phyloP scores from a whole-genome alignment of 2,888 invertebrate genomes.

The Heliconius aoede region DNA sequence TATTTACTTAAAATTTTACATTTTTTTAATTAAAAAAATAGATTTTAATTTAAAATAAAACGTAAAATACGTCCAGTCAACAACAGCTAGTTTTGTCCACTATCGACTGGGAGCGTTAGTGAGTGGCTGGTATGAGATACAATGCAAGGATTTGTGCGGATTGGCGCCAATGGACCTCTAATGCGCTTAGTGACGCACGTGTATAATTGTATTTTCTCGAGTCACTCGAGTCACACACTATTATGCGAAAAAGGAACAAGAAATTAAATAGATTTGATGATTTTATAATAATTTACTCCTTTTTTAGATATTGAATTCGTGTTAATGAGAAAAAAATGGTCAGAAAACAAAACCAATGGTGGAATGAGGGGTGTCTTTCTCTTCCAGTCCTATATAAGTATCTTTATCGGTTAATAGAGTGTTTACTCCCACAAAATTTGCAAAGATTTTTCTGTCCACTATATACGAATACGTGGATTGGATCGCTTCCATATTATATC shows the following conservation, averaged over 20 bases:
- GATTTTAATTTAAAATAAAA: neutral
- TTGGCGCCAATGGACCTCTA: conserved; percentile 46
- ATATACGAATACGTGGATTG: too few species aligned
- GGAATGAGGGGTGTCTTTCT: too few species aligned
- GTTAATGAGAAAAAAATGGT: too few species aligned
- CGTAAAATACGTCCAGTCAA: conserved; percentile 43
- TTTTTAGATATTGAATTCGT: too few species aligned
- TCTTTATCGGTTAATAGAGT: too few species aligned
- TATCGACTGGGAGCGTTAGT: conserved; percentile 38
- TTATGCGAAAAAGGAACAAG: conserved; percentile 23
- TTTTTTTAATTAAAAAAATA: neutral
- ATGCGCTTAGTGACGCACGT: conserved; percentile 41
- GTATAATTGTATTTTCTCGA: conserved; percentile 39
- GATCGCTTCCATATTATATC: too few species aligned
- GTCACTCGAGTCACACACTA: conserved; percentile 22
- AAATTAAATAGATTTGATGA: neutral
- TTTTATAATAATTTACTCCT: neutral
- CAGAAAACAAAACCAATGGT: neutral
- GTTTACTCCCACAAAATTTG: too few species aligned
- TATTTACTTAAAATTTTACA: neutral
- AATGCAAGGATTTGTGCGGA: conserved; percentile 47
- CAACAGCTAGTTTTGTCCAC: conserved; percentile 41
- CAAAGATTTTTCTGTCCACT: too few species aligned
- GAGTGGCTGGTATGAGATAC: conserved; percentile 23
- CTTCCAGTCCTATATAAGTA: too few species aligned